Evolutionary conservation across 1,140 invertebrate species (phyloP).

Genomic region (Diploscapter pachys): DNA sequence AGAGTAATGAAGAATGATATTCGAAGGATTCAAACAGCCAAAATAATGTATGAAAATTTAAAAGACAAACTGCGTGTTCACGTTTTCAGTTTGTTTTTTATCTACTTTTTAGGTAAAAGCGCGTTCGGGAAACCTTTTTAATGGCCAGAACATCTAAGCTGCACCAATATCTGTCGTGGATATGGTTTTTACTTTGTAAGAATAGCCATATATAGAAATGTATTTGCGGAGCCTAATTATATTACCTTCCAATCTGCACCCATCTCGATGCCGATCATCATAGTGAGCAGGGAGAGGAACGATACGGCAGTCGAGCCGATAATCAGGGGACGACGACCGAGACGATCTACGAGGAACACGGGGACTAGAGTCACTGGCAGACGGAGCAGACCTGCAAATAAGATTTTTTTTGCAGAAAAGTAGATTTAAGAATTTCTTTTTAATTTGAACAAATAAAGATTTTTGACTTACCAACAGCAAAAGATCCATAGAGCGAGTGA

Average conservation of each 20-base stretch:
- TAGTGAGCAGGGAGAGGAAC: slow-evolving; percentile 21
- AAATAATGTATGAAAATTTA: too few relatives aligned
- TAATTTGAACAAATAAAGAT: neutral
- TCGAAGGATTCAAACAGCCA: too few relatives aligned
- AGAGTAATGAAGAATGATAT: too few relatives aligned
- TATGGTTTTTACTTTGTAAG: too few relatives aligned
- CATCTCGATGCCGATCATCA: slow-evolving; percentile 31
- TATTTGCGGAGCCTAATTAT: neutral
- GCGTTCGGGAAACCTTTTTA: too few relatives aligned
- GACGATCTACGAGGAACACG: slow-evolving; percentile 35
- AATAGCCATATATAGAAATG: too few relatives aligned
- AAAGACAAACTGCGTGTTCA: too few relatives aligned
- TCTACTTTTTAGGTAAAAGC: too few relatives aligned
- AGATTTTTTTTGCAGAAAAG: slow-evolving; percentile 3
- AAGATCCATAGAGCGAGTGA: slow-evolving; percentile 3
- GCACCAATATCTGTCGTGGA: too few relatives aligned
- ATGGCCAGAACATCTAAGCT: too few relatives aligned
- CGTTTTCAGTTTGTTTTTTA: too few relatives aligned
- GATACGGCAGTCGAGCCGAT: slow-evolving; percentile 25
- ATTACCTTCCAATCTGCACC: slow-evolving; percentile 35
- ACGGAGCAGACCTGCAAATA: slow-evolving; percentile 31
- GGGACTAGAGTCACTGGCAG: slow-evolving; percentile 39
- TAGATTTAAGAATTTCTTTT: neutral
- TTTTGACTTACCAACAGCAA: slow-evolving; percentile 9
- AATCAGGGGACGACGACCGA: slow-evolving; percentile 38